A percentile compares a stretch with the other conserved stretches of the same genome.
Evolutionary conservation across 2,888 invertebrate species (phyloP).

Genomic region (Tuberolachnus salignus): DNA sequence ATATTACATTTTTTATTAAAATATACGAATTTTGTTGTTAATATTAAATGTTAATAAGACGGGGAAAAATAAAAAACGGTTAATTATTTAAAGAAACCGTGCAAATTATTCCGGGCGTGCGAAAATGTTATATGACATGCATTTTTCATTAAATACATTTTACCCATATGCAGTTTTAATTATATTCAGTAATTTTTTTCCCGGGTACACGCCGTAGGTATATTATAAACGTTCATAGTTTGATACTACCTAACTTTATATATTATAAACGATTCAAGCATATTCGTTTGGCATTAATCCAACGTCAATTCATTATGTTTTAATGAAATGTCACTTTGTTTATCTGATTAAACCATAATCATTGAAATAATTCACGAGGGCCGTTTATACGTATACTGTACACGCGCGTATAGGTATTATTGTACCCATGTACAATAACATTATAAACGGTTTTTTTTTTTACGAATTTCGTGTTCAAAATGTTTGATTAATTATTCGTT

Average conservation of each 20-base stretch:
- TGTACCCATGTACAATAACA: background rate
- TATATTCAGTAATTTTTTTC: constrained; percentile 32
- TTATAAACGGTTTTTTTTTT: background rate
- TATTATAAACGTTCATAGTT: constrained; percentile 33
- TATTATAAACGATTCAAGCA: constrained; percentile 42
- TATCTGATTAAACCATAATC: constrained; percentile 52
- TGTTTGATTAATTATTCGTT: background rate
- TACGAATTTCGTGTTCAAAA: constrained; percentile 9
- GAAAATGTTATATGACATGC: constrained; percentile 6
- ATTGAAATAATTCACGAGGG: constrained; percentile 48
- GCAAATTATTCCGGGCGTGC: background rate
- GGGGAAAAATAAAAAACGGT: background rate
- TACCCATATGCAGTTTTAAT: constrained; percentile 7
- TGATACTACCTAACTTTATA: constrained; percentile 45
- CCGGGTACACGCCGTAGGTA: background rate
- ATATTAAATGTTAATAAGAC: background rate
- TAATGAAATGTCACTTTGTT: constrained; percentile 50
- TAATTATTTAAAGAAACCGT: background rate
- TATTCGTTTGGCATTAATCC: constrained; percentile 45
- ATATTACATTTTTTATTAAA: too few relatives aligned
- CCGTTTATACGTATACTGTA: background rate
- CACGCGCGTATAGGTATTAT: background rate
- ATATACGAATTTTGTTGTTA: too few relatives aligned
- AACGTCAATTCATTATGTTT: constrained; percentile 51
- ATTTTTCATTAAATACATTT: background rate